Percentiles rank a stretch among this genome's conserved stretches.
These are phyloP conservation scores for Stichopus chloronotus DNA, from an alignment of 35 echinoderm and acorn worm genomes.

Conservation along the genomic window DNA sequence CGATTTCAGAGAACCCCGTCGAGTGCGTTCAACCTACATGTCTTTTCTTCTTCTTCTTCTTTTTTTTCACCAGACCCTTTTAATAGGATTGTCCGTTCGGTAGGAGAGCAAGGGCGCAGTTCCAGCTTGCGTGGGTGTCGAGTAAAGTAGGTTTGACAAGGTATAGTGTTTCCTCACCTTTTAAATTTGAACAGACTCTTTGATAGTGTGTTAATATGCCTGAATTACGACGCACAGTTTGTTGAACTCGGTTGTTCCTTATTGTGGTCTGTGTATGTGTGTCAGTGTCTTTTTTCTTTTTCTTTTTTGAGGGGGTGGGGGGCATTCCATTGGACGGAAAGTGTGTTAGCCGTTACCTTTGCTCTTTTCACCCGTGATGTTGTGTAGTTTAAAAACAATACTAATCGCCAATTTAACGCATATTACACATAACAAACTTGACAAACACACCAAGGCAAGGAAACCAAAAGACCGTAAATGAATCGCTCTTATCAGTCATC, in stretches of 20 bases:
- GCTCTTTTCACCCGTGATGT: not conserved
- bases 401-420: too few relatives aligned
- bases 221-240: not conserved
- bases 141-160: not conserved
- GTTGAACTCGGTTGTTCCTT: not conserved
- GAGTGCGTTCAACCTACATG: not conserved
- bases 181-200: not conserved
- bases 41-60: too few relatives aligned
- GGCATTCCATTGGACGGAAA: not conserved
- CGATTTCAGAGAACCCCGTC: too few relatives aligned
- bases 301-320: not conserved
- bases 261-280: not conserved
- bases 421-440: too few relatives aligned
- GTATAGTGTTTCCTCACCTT: not conserved
- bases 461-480: too few relatives aligned
- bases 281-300: not conserved
- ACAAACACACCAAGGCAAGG: too few relatives aligned
- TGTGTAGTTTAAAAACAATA: not conserved
- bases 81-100: too few relatives aligned
- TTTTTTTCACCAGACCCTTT: not conserved
- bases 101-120: too few relatives aligned
- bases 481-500: too few relatives aligned
- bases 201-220: not conserved
- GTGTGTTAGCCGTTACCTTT: not conserved
- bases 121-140: too few relatives aligned